Evolutionary conservation across 2,888 invertebrate species (phyloP), one percentile per base, ranked within the genome.

Genomic region (Agrochola macilenta): DNA sequence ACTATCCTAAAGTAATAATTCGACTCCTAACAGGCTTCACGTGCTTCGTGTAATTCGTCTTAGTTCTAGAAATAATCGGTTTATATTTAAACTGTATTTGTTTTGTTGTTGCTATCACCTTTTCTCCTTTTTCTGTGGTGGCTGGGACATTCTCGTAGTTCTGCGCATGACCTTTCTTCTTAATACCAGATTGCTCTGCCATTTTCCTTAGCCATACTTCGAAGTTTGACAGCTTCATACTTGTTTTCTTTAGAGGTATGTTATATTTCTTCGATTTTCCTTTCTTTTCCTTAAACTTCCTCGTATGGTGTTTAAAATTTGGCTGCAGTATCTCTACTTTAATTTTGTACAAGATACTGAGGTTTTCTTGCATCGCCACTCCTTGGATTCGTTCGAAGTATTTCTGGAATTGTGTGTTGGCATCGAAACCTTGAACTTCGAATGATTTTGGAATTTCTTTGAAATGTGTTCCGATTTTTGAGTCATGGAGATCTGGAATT

Each of bases 201-300:
- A 94, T 88, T 81, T 93, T 95, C 46, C 95, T 91, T 61, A 95
- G 68, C 64, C 94, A 87, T 14, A 93, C 90, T 84, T 96, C 96
- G 20, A 95, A 96, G 70, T 93, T 94, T 0, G 96, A 96, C 11
- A 95, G 85, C 69, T 95, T 96, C 95, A 96, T 95, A 70, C 91
- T 96, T 30, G 93, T 93, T 82, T 93, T 96, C 86, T 96, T 96
- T 52, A 96, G 81, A 0, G 96, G 96, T 26, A 96, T 90, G 20
- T 94, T 95, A 76, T 93, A 96, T 69, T 94, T 96, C 87, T 96
- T 96, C 0, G 93, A 88, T 58, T 91, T 92, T 0, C 85, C 83
- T 69, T 91, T 94, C 68, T 91, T 93, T 4, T 75, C 4, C 7
- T 76, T 20, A 17, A 81, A 81, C 72, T 90, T 94, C 57, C 89